Percentiles rank a stretch among this genome's conserved stretches.
Evolutionary conservation across 2,888 invertebrate genomes (phyloP).

Genomic region (Sarcophaga caerulescens): DNA sequence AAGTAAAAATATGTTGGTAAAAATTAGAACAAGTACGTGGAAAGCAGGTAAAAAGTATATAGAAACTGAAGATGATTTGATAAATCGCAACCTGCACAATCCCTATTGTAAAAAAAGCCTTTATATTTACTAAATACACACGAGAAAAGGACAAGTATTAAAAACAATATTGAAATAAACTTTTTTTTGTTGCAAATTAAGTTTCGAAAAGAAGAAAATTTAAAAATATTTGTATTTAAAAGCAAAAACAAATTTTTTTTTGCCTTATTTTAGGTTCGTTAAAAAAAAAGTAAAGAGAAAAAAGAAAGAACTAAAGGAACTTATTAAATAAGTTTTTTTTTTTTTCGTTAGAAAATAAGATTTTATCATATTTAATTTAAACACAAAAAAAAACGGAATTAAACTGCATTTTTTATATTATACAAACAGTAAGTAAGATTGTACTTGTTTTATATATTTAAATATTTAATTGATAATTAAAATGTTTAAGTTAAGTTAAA

Average conservation of each 20-base stretch:
- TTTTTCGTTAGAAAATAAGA: constrained; percentile 1
- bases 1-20: neutral
- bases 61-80: too few relatives aligned
- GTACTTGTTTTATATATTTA: constrained; percentile 39
- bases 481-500: constrained; percentile 46
- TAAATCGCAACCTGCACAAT: too few relatives aligned
- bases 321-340: constrained; percentile 57
- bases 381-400: constrained; percentile 21
- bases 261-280: constrained; percentile 30
- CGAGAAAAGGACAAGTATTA: constrained; percentile 34
- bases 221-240: constrained; percentile 23
- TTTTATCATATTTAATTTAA: constrained; percentile 33
- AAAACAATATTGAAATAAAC: constrained; percentile 18
- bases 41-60: neutral
- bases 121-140: neutral
- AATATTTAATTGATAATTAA: constrained; percentile 32
- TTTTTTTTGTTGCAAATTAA: neutral
- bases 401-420: constrained; percentile 57
- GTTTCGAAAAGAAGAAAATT: neutral
- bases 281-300: constrained; percentile 26
- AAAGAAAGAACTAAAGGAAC: constrained; percentile 7
- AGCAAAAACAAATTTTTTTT: constrained; percentile 55
- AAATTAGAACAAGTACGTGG: neutral
- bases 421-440: constrained; percentile 20
- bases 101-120: neutral